Evolutionary conservation across 1,140 invertebrate species (phyloP), one percentile per base, ranked within the genome.

Genomic region (Formica selysi): DNA sequence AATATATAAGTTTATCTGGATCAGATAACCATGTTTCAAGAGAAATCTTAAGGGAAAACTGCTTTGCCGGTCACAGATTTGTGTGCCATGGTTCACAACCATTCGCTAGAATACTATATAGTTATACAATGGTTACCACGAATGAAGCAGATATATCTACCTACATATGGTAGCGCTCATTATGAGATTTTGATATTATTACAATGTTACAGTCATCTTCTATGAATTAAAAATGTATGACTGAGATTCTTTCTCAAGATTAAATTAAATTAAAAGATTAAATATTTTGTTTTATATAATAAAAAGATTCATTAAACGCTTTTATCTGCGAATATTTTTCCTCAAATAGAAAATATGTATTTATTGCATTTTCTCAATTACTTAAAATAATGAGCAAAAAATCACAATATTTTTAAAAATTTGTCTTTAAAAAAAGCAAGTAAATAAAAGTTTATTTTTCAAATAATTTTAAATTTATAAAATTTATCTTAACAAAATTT

Each of bases 41-140:
- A 44, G 61, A 38, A 54, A 70, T 26, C 41, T 48, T 6, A 4
- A 11, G 3, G 48, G 87, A 16, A 29, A 86, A 29, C 88, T 89
- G 61, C 87, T 13, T 90, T 90, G 86, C 76, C 87, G 79, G 51
- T 67, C 26, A 83, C 4, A 13, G 79, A 73, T 73, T 81, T 44
- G 19, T 59, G 32, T 2, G 19, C 16, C 3, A 19, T 73, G 10
- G 0, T 59, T 13, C n/a, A 19, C 54, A 61, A 61, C 26, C 29
- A 61, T 74, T 73, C 54, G 29, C 11, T 16, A n/a, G 32, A 81
- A 89, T 22, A 59, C 3, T 38, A 44, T 29, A 59, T 29, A 22
- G 54, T 71, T 41, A 54, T 19, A 84, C 57, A 41, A 71, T 74
- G 2, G 2, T 38, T 86, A 59, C 29, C 32, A n/a, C 1, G 16